These are phyloP conservation scores for Acanthosepion esculentum DNA, from an alignment of 2,888 invertebrate species.

Conservation along the genomic window DNA sequence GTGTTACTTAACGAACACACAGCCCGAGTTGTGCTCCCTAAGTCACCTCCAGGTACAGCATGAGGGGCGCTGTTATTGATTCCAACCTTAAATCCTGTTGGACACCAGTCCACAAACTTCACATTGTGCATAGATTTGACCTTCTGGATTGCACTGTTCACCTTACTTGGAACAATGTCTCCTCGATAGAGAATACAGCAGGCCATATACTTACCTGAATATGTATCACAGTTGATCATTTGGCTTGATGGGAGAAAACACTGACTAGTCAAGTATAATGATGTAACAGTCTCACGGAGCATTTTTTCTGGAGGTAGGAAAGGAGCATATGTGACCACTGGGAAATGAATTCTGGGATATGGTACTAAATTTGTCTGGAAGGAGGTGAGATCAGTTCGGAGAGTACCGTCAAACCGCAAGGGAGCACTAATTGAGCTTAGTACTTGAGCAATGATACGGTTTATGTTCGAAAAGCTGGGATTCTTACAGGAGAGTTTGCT, in stretches of 20 bases:
- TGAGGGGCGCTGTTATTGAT: conserved; percentile 89
- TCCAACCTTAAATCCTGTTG: conserved; percentile 78
- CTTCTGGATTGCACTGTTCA: conserved; percentile 70
- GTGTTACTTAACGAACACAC: conserved; percentile 91
- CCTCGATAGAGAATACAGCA: conserved; percentile 75
- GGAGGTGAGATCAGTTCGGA: conserved; percentile 77
- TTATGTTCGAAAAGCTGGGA: conserved; percentile 90
- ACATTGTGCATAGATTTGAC: conserved; percentile 71
- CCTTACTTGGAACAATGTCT: conserved; percentile 73
- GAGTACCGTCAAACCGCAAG: conserved; percentile 76
- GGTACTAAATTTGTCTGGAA: conserved; percentile 77
- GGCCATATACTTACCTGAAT: conserved; percentile 77
- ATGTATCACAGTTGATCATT: conserved; percentile 75
- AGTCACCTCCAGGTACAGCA: conserved; percentile 77
- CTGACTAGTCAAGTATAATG: conserved; percentile 69
- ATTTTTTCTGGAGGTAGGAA: conserved; percentile 95
- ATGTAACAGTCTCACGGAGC: conserved; percentile 85
- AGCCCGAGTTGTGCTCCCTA: conserved; percentile 81
- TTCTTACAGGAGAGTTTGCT: conserved; percentile 85
- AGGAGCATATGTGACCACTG: conserved; percentile 88
- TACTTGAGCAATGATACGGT: conserved; percentile 93
- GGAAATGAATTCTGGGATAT: conserved; percentile 84
- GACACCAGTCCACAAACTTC: conserved; percentile 71
- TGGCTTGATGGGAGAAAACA: conserved; percentile 72
- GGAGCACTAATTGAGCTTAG: conserved; percentile 75